Evolutionary conservation across 2,888 invertebrate genomes (phyloP), one percentile per base, ranked within the genome.

Genomic region (Arctia plantaginis): DNA sequence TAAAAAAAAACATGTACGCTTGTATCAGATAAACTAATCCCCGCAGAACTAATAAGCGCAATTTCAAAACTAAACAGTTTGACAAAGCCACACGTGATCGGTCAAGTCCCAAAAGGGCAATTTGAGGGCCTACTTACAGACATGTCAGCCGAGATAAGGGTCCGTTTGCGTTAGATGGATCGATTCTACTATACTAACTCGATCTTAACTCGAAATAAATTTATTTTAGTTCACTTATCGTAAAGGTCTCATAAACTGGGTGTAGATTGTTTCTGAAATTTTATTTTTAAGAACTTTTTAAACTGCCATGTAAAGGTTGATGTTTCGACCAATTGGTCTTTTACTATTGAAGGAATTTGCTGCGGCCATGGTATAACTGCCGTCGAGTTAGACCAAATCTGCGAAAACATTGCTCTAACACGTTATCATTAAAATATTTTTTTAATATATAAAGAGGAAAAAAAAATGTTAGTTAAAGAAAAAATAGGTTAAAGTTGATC

Each of bases 121-220:
- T 90, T 92, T 87, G 85, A 86, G 84, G 71, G 84, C 75, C 87
- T 88, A 90, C 90, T 91, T 90, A 90, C 88, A 86, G 89, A 91
- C 89, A 88, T 89, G 92, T 92, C 92, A 90, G 80, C 78, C 75
- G 84, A 87, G 92, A 92, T 90, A 90, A 92, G 92, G 92, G 92
- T 92, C 85, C 85, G 85, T 79, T 84, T 83, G 85, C 85, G 84
- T 87, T 85, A 79, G 85, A 85, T 86, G 86, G 86, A 88, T 88
- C 84, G 84, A 81, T 86, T 77, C 66, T 82, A 86, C 84, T 88
- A 87, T 82, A 73, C 71, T 76, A 80, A 82, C 80, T 83, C 74
- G 80, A 76, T 72, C 76, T 30, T 41, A 78, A 80, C 76, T 85
- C 78, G 76, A 72, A 33, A 44, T 35, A 66, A 78, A 83, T 62